Percentiles rank a stretch among this genome's conserved stretches.
Evolutionary conservation across 1,140 invertebrate genomes (phyloP).

Genomic region (Mizuhopecten yessoensis): DNA sequence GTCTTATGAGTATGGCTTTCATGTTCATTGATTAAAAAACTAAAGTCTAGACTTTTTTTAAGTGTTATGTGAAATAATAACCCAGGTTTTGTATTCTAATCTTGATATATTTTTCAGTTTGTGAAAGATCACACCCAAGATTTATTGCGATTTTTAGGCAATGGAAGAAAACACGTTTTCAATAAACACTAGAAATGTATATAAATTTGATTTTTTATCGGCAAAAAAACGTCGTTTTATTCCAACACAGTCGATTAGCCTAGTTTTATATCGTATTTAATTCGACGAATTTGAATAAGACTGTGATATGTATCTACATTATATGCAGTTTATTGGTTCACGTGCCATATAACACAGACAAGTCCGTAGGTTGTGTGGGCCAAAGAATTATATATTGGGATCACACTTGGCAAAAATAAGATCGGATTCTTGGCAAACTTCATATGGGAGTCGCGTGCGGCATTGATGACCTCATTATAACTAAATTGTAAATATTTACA

Average conservation of each 20-base stretch:
- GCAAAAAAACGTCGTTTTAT: background rate
- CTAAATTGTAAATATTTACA: background rate
- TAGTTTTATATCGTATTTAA: background rate
- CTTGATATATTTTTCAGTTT: background rate
- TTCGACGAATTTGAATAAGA: background rate
- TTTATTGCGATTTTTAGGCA: background rate
- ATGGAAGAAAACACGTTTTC: background rate
- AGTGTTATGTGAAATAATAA: background rate
- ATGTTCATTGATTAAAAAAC: background rate
- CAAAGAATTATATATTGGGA: background rate
- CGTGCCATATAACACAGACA: background rate
- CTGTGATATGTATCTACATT: background rate
- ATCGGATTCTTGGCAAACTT: background rate
- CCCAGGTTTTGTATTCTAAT: background rate
- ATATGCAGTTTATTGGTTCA: constrained; percentile 10
- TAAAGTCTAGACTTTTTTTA: background rate
- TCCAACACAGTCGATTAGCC: background rate
- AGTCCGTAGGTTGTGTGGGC: background rate
- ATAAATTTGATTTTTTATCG: no score
- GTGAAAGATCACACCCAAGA: no score
- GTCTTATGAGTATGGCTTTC: background rate
- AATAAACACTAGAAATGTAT: background rate
- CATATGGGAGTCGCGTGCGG: background rate
- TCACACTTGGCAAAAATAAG: background rate
- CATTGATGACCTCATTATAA: background rate